Conservation (phyloP, 2,797 vertebrate species). For the Bradypus variegatus region DNA sequence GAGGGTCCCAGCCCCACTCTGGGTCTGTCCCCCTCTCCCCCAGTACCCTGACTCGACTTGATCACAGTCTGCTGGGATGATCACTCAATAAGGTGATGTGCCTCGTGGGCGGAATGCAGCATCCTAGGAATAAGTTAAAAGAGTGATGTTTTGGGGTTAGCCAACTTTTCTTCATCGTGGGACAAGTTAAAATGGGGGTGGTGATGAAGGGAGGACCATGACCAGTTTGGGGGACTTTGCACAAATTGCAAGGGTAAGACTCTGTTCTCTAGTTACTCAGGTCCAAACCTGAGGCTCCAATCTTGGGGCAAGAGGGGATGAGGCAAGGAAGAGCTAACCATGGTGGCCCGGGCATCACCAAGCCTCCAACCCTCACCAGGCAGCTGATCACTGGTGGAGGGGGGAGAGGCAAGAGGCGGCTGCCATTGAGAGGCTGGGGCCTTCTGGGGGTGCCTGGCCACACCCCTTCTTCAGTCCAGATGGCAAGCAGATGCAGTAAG, state of each 20-base stretch:
- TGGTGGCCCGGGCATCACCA: background rate
- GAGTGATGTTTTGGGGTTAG: background rate
- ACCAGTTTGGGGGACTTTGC: background rate
- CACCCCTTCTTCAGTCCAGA: background rate
- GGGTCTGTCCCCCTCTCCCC: background rate
- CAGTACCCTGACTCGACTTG: background rate
- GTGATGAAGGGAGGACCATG: background rate
- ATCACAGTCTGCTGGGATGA: background rate
- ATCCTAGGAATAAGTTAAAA: background rate
- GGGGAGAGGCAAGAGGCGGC: background rate
- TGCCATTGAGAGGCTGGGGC: background rate
- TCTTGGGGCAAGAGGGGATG: background rate
- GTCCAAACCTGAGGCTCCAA: background rate
- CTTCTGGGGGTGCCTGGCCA: background rate
- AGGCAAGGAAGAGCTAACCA: background rate
- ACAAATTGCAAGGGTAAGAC: background rate
- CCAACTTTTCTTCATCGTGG: background rate
- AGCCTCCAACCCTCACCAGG: background rate
- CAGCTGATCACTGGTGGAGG: background rate
- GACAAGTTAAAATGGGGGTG: too few relatives aligned
- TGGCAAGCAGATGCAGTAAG: background rate
- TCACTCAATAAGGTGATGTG: accelerated
- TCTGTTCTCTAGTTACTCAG: background rate
- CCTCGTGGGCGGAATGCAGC: accelerated
- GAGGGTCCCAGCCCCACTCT: background rate